Evolutionary conservation across 2,888 invertebrate genomes (phyloP), one percentile per base, ranked within the genome.

Genomic region (Epirrhoe tristata): DNA sequence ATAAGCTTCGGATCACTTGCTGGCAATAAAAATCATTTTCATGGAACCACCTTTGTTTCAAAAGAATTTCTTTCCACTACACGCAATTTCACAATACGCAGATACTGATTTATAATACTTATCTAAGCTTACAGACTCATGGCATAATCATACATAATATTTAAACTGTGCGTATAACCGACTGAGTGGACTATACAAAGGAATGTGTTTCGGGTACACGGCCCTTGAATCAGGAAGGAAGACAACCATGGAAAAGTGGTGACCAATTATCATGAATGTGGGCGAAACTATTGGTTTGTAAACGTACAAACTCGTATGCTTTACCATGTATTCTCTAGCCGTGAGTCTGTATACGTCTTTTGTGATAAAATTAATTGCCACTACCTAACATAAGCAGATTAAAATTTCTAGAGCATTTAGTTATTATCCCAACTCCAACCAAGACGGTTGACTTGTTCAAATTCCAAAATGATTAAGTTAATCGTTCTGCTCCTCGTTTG

Each of bases 11-110:
- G 66, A 66, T 69, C 58, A 69, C 56, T 64, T 60, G 60, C 52
- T 39, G 84, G 88, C 87, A 87, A 82, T 87, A 82, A 83, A 82
- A 85, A 79, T 77, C 81, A 79, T 81, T 85, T 84, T 82, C 78
- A 81, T 82, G 80, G 81, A 87, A 87, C 84, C 77, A 72, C 83
- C 76, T 89, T 91, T 91, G 90, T 90, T 89, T 85, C 76, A 77
- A 78, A 73, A 70, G 75, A 84, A 87, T 87, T 84, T 84, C 84
- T 86, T 88, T 90, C 88, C 86, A 80, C 79, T 76, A 79, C 83
- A 71, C 79, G 85, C 82, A 82, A 79, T 79, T 84, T 79, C 73
- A 86, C 88, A 91, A 90, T 89, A 78, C 83, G 70, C 69, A 79
- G 83, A 86, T 87, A 89, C 83, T 83, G 81, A 74, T 85, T 87